Evolutionary conservation across 35 echinoderm and acorn worm genomes (phyloP).

Genomic region (Anneissia japonica): DNA sequence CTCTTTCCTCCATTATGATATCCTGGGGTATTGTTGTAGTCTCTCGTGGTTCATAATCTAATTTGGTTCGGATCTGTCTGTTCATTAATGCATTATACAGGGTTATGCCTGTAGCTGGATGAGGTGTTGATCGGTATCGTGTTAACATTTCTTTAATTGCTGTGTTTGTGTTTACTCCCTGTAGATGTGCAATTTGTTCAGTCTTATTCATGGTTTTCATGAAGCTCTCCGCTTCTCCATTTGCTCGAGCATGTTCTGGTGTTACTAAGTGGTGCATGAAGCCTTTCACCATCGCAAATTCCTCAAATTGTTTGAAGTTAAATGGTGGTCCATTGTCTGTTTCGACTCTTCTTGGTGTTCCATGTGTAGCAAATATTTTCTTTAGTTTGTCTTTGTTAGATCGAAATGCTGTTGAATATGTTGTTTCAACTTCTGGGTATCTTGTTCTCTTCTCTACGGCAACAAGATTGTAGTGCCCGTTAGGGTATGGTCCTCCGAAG

Average conservation of each 20-base stretch:
- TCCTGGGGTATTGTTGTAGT: background rate
- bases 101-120: conserved; percentile 39
- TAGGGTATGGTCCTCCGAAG: conserved; percentile 59
- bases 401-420: conserved; percentile 25
- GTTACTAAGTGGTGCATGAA: conserved; percentile 38
- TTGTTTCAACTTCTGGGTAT: conserved; percentile 44
- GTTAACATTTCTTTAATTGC: conserved; percentile 57
- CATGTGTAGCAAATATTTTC: conserved; percentile 60
- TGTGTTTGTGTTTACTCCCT: background rate
- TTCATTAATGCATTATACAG: conserved; percentile 50
- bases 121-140: conserved; percentile 50
- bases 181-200: conserved; percentile 47
- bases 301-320: conserved; percentile 49
- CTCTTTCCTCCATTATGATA: conserved; percentile 2
- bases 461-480: conserved; percentile 63
- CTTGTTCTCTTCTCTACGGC: conserved; percentile 39
- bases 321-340: conserved; percentile 52
- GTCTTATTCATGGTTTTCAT: conserved; percentile 47
- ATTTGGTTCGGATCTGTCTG: conserved; percentile 40
- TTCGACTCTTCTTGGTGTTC: conserved; percentile 39
- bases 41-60: conserved; percentile 31
- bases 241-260: conserved; percentile 45
- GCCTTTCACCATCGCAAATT: conserved; percentile 39
- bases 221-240: conserved; percentile 54
- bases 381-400: conserved; percentile 21